Percentiles rank a stretch among this genome's conserved stretches.
These are phyloP conservation scores for Bergia sp. DNA, from an alignment of 92 coral and sea anemone species.

Conservation along the genomic window DNA sequence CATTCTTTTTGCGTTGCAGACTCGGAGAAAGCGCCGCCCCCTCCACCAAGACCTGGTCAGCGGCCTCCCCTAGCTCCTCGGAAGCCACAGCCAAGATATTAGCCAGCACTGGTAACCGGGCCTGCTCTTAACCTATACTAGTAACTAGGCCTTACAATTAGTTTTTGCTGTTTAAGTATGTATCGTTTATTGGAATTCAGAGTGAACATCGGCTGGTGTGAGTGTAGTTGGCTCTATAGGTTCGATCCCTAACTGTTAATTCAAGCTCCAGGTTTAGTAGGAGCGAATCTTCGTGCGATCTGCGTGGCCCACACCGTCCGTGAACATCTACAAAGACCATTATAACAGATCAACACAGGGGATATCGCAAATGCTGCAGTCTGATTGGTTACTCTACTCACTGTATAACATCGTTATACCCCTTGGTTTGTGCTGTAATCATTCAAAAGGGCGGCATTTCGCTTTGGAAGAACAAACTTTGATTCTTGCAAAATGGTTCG, in stretches of 20 bases:
- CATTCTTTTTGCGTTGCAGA: neutral
- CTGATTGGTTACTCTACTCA: neutral
- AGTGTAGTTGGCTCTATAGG: neutral
- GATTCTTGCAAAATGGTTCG: neutral
- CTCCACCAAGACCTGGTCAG: constrained; percentile 24
- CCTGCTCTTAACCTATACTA: neutral
- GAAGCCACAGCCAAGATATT: constrained; percentile 12
- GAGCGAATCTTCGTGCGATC: neutral
- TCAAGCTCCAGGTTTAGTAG: neutral
- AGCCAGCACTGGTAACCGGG: neutral
- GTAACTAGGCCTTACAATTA: neutral
- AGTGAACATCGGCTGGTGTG: too few species aligned
- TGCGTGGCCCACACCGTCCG: neutral
- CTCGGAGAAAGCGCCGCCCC: neutral
- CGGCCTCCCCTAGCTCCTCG: constrained; percentile 33
- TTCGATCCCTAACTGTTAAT: too few species aligned
- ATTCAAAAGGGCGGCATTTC: neutral
- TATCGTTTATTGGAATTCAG: too few species aligned
- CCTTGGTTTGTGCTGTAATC: neutral
- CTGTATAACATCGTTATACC: neutral
- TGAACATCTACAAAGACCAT: neutral
- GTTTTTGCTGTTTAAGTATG: too few species aligned
- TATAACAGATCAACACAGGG: too few species aligned
- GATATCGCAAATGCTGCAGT: neutral
- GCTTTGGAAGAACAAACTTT: neutral